A percentile compares a stretch with the other conserved stretches of the same genome.
Conservation (phyloP, 2,797 vertebrate species). For the Amblyraja radiata region DNA sequence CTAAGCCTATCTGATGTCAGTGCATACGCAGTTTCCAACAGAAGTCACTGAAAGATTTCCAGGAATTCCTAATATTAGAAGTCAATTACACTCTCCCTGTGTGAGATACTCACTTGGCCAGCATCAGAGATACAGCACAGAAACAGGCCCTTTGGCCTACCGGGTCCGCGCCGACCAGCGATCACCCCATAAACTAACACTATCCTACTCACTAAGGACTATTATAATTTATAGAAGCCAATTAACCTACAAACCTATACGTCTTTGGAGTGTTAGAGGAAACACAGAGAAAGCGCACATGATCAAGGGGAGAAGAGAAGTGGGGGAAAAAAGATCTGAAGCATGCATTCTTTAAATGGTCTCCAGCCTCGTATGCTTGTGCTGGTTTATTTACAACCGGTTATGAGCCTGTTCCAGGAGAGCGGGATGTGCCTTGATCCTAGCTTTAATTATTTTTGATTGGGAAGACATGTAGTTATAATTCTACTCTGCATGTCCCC, state of each 20-base stretch:
- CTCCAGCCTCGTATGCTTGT: neutral
- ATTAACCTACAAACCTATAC: no score
- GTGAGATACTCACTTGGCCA: neutral
- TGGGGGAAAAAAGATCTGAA: neutral
- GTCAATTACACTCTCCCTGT: neutral
- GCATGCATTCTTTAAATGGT: neutral
- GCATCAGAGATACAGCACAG: neutral
- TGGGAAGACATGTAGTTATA: neutral
- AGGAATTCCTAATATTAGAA: neutral
- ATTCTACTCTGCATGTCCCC: neutral
- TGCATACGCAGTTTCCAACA: neutral
- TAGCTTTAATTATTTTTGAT: neutral
- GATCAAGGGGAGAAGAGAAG: neutral
- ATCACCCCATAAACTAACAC: no score
- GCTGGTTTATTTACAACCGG: neutral
- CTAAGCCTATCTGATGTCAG: neutral
- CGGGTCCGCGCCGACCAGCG: no score
- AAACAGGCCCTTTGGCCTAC: no score
- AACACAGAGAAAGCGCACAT: no score
- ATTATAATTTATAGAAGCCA: no score
- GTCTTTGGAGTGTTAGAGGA: no score
- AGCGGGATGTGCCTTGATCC: neutral
- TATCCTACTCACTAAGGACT: no score
- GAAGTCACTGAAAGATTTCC: neutral
- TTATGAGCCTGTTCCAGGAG: neutral